These are phyloP conservation scores for Motacilla tschutschensis DNA, from an alignment of 2,113 vertebrate genomes.

Conservation along the genomic window DNA sequence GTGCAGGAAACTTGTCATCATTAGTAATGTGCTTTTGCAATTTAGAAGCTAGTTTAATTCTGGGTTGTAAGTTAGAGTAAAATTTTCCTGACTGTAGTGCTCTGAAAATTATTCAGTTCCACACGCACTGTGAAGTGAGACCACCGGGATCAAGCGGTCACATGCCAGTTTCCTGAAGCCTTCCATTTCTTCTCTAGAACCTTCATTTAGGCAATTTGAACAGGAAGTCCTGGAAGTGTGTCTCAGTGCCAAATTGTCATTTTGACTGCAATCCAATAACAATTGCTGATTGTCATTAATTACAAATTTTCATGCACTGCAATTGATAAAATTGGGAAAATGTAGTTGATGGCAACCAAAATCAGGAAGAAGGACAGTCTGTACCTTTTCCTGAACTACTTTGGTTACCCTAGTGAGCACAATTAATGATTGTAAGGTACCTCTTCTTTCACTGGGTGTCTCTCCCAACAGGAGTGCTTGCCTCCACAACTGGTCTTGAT, in stretches of 20 bases:
- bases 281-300: not conserved
- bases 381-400: not conserved
- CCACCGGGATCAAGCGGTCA: fast-evolving
- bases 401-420: not conserved
- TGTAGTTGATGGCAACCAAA: not conserved
- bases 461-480: not conserved
- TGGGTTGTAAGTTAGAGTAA: not conserved
- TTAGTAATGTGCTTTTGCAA: not conserved
- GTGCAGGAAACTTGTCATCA: not conserved
- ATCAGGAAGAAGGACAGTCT: not conserved
- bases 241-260: not conserved
- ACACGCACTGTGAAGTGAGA: not conserved
- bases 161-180: not conserved
- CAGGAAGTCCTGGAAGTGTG: not conserved
- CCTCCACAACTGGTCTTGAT: not conserved
- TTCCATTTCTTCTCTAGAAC: not conserved
- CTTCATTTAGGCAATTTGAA: not conserved
- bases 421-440: not conserved
- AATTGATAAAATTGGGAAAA: not conserved
- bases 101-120: not conserved
- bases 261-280: not conserved
- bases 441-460: not conserved
- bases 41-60: not conserved
- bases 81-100: not conserved
- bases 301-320: not conserved